Conservation (phyloP, 2,888 invertebrate species). For the Parnassius smintheus region DNA sequence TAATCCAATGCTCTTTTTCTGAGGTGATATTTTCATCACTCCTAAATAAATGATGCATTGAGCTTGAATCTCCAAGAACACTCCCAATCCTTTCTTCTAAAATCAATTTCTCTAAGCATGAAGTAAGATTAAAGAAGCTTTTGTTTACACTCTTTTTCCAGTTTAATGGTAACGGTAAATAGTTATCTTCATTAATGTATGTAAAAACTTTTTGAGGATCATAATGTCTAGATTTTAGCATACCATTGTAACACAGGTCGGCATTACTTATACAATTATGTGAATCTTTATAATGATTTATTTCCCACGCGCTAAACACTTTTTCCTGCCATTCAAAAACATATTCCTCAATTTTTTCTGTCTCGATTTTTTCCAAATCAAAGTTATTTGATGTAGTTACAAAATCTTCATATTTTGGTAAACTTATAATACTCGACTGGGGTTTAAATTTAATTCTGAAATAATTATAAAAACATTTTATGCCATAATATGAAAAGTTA, state of each 20-base stretch:
- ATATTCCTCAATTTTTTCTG: conserved; percentile 49
- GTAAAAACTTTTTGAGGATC: conserved; percentile 71
- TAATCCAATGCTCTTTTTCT: conserved; percentile 51
- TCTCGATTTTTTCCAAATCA: conserved; percentile 40
- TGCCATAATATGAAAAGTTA: neutral
- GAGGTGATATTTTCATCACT: conserved; percentile 51
- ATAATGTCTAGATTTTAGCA: conserved; percentile 51
- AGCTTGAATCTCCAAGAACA: conserved; percentile 44
- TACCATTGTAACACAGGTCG: conserved; percentile 67
- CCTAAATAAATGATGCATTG: conserved; percentile 52
- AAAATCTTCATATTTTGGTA: conserved; percentile 68
- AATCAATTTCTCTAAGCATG: conserved; percentile 46
- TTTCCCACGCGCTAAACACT: conserved; percentile 82
- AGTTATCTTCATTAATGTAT: conserved; percentile 81
- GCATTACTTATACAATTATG: conserved; percentile 82
- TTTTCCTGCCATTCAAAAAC: conserved; percentile 88
- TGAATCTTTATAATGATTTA: conserved; percentile 80
- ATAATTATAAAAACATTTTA: conserved; percentile 1
- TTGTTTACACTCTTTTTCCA: conserved; percentile 31
- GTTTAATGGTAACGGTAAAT: conserved; percentile 56
- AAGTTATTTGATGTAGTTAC: conserved; percentile 39
- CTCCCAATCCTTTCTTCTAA: conserved; percentile 41
- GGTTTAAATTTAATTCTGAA: conserved; percentile 63
- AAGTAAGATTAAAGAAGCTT: conserved; percentile 39
- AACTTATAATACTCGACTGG: conserved; percentile 50